Base-by-base conservation (phyloP, 2,113 vertebrate genomes). In the Microtus oregoni region DNA sequence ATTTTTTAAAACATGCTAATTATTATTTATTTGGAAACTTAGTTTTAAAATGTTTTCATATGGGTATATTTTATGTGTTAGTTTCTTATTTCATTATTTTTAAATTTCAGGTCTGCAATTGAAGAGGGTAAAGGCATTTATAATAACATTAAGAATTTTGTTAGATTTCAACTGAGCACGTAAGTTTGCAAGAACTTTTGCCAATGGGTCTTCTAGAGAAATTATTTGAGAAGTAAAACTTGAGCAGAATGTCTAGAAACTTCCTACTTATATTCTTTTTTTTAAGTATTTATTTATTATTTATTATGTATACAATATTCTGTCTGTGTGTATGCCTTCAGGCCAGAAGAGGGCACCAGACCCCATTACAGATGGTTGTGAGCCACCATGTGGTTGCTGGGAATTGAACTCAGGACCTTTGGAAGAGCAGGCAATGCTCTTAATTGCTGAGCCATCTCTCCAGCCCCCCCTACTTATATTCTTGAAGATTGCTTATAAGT, bases 71-170 rank as follows among this genome's bases (percentile, higher is more conserved):
- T 93, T 93, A 32, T 94, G 50, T 86, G 77, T 68, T 90, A 47
- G 63, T 96, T 97, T 96, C 30, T 97, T 47, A 88, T 20, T 88
- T 82, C 19, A 28, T 87, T 97, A 83, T 55, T 85, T 98, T 98
- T 98, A 91, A 86, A 96, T 97, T 98, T 52, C 98, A 99, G 99
- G 99, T 99, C 99, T 90, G 99, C 99, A 96, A 99, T 99, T 97
- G 99, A 99, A 99, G 99, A 99, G 97, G 99, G 99, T 72, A 99
- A 99, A 99, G 99, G 99, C 79, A 99, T 99, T 98, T 99, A 99
- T 98, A 99, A 99, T 98, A 99, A 99, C 98, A 99, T 99, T 95
- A 99, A 99, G 98, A 99, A 99, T 98, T 99, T 99, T 98, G 99
- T 99, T 95, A 99, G 99, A 97, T 99, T 99, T 98, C 99, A 99